Percentiles rank a stretch among this genome's conserved stretches.
phyloP scores from a whole-genome alignment of 2,797 vertebrate genomes.

The Eulemur coronatus region DNA sequence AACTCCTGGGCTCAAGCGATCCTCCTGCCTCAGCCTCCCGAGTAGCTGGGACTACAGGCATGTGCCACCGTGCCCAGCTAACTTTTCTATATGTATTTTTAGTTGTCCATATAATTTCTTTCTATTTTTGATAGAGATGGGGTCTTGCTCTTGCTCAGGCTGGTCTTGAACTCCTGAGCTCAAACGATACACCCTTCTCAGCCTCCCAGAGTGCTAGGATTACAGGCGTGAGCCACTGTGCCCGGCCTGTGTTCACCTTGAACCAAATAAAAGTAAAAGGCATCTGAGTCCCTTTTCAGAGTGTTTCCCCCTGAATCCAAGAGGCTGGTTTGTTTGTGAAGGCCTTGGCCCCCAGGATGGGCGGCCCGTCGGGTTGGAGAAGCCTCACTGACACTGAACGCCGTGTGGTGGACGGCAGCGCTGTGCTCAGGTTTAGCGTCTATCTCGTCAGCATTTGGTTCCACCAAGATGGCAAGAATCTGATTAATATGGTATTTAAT shows the following conservation, averaged over 20 bases:
- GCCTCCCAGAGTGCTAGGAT: no score
- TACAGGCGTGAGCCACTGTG: no score
- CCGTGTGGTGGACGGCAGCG: conserved; percentile 62
- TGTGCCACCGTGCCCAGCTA: no score
- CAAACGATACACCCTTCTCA: no score
- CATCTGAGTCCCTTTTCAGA: conserved; percentile 58
- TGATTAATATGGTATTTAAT: conserved; percentile 78
- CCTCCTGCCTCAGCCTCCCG: no score
- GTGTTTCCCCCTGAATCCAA: conserved; percentile 57
- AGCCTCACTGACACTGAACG: conserved; percentile 45
- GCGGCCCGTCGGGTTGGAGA: conserved; percentile 52
- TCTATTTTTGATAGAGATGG: no score
- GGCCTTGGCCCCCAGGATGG: not conserved
- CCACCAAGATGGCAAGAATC: conserved; percentile 77
- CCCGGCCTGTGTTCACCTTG: not conserved
- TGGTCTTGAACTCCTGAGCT: no score
- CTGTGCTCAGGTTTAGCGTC: conserved; percentile 73
- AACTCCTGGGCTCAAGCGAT: no score
- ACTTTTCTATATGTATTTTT: no score
- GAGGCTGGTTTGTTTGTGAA: conserved; percentile 38
- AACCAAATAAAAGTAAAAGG: conserved; percentile 60
- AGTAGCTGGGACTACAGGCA: no score
- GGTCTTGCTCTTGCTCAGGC: no score
- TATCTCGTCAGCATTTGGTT: conserved; percentile 76
- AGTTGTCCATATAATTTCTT: no score